A percentile compares a stretch with the other conserved stretches of the same genome.
Conservation (phyloP, 2,113 vertebrate genomes). For the Paratilapia polleni region DNA sequence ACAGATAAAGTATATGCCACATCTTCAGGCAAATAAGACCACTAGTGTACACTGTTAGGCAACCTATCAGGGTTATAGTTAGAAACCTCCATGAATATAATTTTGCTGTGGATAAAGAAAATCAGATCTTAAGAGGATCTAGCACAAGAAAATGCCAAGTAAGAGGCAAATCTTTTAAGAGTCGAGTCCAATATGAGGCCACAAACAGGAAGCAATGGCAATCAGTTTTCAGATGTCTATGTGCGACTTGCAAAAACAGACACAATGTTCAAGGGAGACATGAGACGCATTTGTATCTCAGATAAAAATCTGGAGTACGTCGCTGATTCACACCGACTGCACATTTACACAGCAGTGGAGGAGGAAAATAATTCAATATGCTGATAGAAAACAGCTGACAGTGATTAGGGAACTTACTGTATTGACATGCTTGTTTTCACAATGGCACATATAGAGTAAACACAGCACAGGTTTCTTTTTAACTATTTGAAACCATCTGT, state of each 20-base stretch:
- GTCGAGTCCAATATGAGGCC: not conserved
- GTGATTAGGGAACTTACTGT: constrained; percentile 27
- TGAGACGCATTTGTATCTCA: not conserved
- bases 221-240: not conserved
- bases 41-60: not conserved
- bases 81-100: not conserved
- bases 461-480: not conserved
- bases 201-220: not conserved
- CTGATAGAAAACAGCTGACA: constrained; percentile 54
- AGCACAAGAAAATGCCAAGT: not conserved
- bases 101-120: not conserved
- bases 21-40: not conserved
- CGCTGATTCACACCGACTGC: constrained; percentile 6
- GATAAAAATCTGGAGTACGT: not conserved
- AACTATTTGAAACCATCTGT: not conserved
- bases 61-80: not conserved
- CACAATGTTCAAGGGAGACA: not conserved
- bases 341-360: constrained; percentile 28
- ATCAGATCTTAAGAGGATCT: not conserved
- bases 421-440: constrained; percentile 33
- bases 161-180: not conserved
- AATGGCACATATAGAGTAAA: constrained; percentile 21
- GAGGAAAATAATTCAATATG: constrained; percentile 41
- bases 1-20: not conserved
- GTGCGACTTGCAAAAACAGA: not conserved